Conservation (phyloP, 2,888 invertebrate species). For the Deroplatys truncata region DNA sequence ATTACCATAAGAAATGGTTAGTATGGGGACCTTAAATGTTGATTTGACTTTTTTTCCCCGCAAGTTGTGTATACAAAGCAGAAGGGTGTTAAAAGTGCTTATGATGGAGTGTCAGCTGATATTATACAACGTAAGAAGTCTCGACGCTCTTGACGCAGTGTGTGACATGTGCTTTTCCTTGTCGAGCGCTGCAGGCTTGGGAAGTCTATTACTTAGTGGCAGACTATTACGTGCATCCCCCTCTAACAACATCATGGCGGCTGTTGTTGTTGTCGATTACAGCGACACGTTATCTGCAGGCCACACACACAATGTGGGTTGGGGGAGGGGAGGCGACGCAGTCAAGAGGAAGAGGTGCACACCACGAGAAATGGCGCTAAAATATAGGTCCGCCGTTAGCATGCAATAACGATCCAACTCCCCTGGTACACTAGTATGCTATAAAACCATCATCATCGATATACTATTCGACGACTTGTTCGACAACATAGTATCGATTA, state of each 20-base stretch:
- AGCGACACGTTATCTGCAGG: slow-evolving; percentile 7
- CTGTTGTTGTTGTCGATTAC: slow-evolving; percentile 6
- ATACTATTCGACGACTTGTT: too few species aligned
- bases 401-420: not conserved
- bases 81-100: too few species aligned
- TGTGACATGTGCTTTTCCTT: not conserved
- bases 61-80: too few species aligned
- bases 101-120: too few species aligned
- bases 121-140: too few species aligned
- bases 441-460: too few species aligned
- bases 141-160: not conserved
- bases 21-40: too few species aligned
- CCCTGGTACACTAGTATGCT: too few species aligned
- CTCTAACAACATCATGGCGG: not conserved
- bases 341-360: slow-evolving; percentile 13
- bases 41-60: too few species aligned
- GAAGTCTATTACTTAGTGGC: not conserved
- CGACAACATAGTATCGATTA: too few species aligned
- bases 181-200: not conserved
- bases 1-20: too few species aligned
- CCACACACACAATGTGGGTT: slow-evolving; percentile 15
- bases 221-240: not conserved
- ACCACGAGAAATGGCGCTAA: slow-evolving; percentile 3
- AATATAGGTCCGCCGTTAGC: not conserved
- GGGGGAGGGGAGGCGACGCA: not conserved